Conservation (phyloP, 2,113 vertebrate genomes). For the Brachypodius melanocephalos region DNA sequence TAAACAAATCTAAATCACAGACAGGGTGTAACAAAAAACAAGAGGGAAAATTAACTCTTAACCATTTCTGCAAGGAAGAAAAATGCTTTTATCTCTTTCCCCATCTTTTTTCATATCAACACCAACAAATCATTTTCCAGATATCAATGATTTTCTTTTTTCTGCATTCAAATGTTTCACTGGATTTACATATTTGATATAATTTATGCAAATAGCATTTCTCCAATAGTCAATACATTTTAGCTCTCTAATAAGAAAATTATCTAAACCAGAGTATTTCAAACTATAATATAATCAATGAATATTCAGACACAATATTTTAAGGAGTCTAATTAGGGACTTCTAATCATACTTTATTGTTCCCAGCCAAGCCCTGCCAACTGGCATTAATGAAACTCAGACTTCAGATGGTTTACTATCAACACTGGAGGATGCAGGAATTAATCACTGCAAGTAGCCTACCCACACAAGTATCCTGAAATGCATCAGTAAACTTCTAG, state of each 20-base stretch:
- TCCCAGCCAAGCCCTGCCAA: not conserved
- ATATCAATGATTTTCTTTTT: not conserved
- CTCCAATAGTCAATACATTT: not conserved
- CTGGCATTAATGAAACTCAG: not conserved
- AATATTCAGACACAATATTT: not conserved
- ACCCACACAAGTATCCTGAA: not conserved
- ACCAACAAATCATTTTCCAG: not conserved
- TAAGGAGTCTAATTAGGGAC: not conserved
- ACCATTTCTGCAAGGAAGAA: not conserved
- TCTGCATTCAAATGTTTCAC: not conserved
- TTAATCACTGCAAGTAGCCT: not conserved
- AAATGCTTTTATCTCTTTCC: not conserved
- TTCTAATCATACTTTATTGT: not conserved
- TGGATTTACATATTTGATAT: not conserved
- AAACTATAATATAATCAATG: not conserved
- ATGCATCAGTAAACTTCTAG: not conserved
- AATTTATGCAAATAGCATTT: not conserved
- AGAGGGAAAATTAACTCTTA: not conserved
- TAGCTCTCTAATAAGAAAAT: not conserved
- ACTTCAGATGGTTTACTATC: not conserved
- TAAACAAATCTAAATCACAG: not conserved
- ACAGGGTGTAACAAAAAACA: not conserved
- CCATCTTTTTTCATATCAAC: not conserved
- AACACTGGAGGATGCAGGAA: not conserved
- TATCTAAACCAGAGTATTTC: not conserved